Evolutionary conservation across 2,888 invertebrate genomes (phyloP), one percentile per base, ranked within the genome.

Genomic region (Athalia cordata): DNA sequence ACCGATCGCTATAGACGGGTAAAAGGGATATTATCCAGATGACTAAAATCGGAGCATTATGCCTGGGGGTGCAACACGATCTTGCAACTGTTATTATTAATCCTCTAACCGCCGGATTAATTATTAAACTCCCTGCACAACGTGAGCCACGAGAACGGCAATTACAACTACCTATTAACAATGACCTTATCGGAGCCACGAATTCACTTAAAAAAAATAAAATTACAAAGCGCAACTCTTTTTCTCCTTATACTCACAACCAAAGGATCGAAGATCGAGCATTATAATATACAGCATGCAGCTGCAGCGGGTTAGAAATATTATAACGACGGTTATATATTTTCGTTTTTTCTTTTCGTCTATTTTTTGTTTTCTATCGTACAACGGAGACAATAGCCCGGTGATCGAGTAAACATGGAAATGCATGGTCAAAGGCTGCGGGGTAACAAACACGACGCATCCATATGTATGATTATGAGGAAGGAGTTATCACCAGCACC

Each of bases 381-480:
- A 29, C 11, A 75, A 7, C 11, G 15, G 15, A 75, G 75, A 75
- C 75, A 75, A 75, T 75, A 29, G 75, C 61, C 75, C 75, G 64
- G 61, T 75, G 75, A 75, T 75, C 75, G 75, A 75, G 75, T 75
- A 64, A 75, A 75, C 75, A 52, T 75, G 75, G 75, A 75, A 75
- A 62, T 72, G 59, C 75, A 62, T 52, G 75, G 62, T 61, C 43
- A 75, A 61, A 75, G 75, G 75, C 64, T 62, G 62, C 75, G 75
- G 75, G 81, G 79, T 83, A 81, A 82, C 81, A 81, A 80, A 82
- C 82, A 82, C 81, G 81, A 81, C 77, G 80, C 86, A 88, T 88
- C 86, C 87, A 87, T 87, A 88, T 88, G 87, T 87, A 87, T 87
- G 87, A 87, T 88, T 86, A 87, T 86, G 85, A 87, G 85, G 86